Percentiles rank a stretch among this genome's conserved stretches.
Conservation (phyloP, 2,797 vertebrate species). For the Pelobates cultripes region DNA sequence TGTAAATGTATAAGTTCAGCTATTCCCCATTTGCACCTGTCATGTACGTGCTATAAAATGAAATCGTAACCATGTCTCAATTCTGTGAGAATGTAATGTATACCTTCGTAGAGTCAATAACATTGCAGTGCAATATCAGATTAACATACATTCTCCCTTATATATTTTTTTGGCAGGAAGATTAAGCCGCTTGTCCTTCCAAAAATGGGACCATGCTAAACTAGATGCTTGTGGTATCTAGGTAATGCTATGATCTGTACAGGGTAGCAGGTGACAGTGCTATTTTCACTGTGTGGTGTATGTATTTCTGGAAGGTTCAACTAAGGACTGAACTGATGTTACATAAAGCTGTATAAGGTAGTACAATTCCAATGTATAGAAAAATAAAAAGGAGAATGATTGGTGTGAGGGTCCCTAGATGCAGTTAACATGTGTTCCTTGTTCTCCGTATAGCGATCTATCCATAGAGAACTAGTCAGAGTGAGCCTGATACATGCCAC, state of each 20-base stretch:
- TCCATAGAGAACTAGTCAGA: no score
- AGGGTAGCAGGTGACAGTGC: background rate
- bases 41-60: background rate
- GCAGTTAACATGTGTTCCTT: no score
- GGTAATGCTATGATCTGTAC: slow-evolving; percentile 13
- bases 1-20: slow-evolving; percentile 1
- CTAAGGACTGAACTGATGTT: slow-evolving; percentile 5
- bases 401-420: no score
- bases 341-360: background rate
- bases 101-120: background rate
- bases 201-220: background rate
- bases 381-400: no score
- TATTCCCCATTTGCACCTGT: background rate
- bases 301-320: slow-evolving; percentile 13
- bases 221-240: background rate
- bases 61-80: no score
- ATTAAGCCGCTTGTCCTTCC: background rate
- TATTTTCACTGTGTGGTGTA: slow-evolving; percentile 24
- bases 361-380: background rate
- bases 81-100: no score
- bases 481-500: no score
- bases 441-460: no score
- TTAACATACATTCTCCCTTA: slow-evolving; percentile 25
- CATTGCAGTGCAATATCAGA: slow-evolving; percentile 5
- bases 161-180: background rate